Base-by-base conservation (phyloP, 2,113 vertebrate species). In the Mesoclemmys tuberculata region DNA sequence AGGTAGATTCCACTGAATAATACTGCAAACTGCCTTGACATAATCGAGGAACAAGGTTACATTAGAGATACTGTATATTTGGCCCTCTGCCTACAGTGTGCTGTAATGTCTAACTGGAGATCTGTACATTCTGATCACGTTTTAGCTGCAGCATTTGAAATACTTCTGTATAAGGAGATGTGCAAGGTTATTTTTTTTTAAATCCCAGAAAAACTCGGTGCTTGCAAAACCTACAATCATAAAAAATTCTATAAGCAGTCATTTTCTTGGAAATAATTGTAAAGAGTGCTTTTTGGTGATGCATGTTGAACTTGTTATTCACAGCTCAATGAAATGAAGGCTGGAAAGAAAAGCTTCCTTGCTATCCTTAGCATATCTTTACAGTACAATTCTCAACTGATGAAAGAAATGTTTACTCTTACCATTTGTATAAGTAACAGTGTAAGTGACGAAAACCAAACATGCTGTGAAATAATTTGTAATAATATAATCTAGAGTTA, bases 381-480 rank as follows among this genome's bases (percentile, higher is more conserved):
- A 8, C 8, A 58, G 54, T 7, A 55, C 16, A 86, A 52, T 56
- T 86, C 55, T 58, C 52, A 44, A 8, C 16, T 16, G 52, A 89
- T 38, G 52, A 80, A 95, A 92, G 22, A 49, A 79, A 75, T 91
- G 58, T 92, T 94, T 94, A 49, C 51, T 85, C 64, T 83, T 80
- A 78, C 19, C 18, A 24, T 68, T 89, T 88, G 4, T 35, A 80
- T 54, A 52, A 49, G 35, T 55, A 80, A 84, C 49, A 54, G 19
- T 6, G 38, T 80, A 35, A 61, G 58, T 51, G 58, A 87, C 48
- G 86, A 51, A 46, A 48, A 10, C n/a, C 3, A 2, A 26, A 24
- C 0, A 1, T 4, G 35, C 54, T 75, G 81, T 52, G 27, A 82
- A 85, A 77, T 10, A 10, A 78, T 83, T 74, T 61, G 13, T 41